A percentile compares a stretch with the other conserved stretches of the same genome.
Conservation (phyloP, 2,888 invertebrate species). For the Aspidiotus destructor region DNA sequence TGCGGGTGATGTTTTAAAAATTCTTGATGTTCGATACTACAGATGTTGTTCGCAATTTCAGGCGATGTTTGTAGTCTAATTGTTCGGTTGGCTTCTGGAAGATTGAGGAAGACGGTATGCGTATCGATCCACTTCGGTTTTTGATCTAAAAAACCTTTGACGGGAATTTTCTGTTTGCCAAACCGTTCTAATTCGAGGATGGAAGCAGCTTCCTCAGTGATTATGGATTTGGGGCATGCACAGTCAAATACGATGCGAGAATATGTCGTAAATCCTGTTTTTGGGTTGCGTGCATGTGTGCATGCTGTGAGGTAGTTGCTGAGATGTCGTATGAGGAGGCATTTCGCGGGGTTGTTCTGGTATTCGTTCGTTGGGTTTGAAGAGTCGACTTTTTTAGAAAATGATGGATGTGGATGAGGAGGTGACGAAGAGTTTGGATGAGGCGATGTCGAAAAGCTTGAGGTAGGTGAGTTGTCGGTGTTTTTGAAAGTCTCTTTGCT, state of each 20-base stretch:
- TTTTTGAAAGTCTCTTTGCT: not conserved
- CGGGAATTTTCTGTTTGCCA: not conserved
- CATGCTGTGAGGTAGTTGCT: not conserved
- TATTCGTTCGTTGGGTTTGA: not conserved
- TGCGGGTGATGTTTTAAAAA: not conserved
- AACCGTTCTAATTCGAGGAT: not conserved
- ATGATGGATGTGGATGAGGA: too few species aligned
- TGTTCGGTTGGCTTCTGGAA: not conserved
- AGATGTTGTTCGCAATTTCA: not conserved
- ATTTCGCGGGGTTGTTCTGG: not conserved
- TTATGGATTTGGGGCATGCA: not conserved
- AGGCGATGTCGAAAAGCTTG: not conserved
- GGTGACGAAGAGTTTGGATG: too few species aligned
- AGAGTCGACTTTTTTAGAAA: too few species aligned
- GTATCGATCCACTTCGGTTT: not conserved
- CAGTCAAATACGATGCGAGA: not conserved
- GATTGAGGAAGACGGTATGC: not conserved
- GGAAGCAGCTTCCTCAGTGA: not conserved
- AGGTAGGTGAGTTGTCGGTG: not conserved
- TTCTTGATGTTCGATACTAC: not conserved
- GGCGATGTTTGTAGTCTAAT: not conserved
- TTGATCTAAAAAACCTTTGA: not conserved
- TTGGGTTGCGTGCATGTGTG: not conserved
- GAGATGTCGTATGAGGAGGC: not conserved
- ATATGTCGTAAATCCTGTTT: not conserved